A percentile compares a stretch with the other conserved stretches of the same genome.
phyloP scores from a whole-genome alignment of 2,888 invertebrate species.

The Pinctada fucata region DNA sequence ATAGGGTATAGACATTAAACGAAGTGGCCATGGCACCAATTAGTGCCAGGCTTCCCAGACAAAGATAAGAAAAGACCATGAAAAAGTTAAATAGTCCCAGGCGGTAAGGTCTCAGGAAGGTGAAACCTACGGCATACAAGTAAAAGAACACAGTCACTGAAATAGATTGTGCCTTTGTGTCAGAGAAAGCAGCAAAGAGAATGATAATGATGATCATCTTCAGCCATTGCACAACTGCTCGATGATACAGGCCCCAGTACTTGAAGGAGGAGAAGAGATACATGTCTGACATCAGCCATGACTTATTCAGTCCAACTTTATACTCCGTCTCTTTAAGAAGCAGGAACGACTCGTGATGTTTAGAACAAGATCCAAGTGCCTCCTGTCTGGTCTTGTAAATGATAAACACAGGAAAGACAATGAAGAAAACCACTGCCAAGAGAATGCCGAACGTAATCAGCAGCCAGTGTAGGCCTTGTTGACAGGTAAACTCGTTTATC shows the following conservation, averaged over 20 bases:
- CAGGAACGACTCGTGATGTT: slow-evolving; percentile 70
- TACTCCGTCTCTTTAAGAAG: slow-evolving; percentile 73
- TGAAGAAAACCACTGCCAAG: slow-evolving; percentile 54
- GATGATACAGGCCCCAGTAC: slow-evolving; percentile 62
- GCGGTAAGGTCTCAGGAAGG: slow-evolving; percentile 65
- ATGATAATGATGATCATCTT: slow-evolving; percentile 61
- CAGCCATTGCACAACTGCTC: slow-evolving; percentile 58
- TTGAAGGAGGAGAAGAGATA: slow-evolving; percentile 72
- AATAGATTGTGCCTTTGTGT: slow-evolving; percentile 59
- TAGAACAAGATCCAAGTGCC: slow-evolving; percentile 57
- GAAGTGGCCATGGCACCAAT: slow-evolving; percentile 61
- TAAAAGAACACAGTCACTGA: slow-evolving; percentile 52
- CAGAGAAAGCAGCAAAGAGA: slow-evolving; percentile 59
- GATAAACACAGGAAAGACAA: slow-evolving; percentile 66
- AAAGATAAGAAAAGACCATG: slow-evolving; percentile 57
- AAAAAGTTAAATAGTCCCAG: slow-evolving; percentile 65
- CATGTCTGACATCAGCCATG: slow-evolving; percentile 67
- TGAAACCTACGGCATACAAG: slow-evolving; percentile 48
- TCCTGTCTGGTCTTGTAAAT: slow-evolving; percentile 60
- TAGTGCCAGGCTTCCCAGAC: slow-evolving; percentile 58
- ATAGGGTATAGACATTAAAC: slow-evolving; percentile 56
- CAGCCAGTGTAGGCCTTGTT: slow-evolving; percentile 62
- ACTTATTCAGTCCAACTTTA: slow-evolving; percentile 68
- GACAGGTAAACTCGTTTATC: slow-evolving; percentile 62
- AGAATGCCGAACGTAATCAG: slow-evolving; percentile 59